Conservation (phyloP, 2,888 invertebrate species). For the Hyalella azteca region DNA sequence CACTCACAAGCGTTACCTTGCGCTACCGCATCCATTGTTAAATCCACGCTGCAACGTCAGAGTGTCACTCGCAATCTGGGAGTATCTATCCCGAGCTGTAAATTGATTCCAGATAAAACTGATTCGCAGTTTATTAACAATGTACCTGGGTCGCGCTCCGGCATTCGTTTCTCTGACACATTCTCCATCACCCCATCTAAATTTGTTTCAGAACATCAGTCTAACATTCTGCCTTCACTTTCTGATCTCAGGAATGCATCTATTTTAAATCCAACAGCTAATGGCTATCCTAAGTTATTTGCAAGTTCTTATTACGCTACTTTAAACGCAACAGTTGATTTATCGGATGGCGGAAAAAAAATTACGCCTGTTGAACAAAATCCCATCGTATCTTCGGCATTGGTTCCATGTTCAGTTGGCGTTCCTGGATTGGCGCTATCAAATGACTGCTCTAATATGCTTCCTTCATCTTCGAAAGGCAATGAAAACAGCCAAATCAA, state of each 20-base stretch:
- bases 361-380: no score
- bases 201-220: background rate
- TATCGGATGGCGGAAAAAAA: background rate
- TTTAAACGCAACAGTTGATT: background rate
- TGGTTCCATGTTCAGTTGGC: no score
- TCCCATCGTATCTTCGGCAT: no score
- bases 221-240: background rate
- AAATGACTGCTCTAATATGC: no score
- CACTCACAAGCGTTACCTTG: background rate
- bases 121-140: background rate
- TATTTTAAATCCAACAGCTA: background rate
- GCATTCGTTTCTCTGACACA: background rate
- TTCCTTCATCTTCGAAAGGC: no score
- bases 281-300: background rate
- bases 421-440: no score
- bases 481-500: background rate
- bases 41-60: constrained; percentile 8
- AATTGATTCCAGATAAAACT: background rate
- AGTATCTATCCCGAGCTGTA: background rate
- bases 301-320: background rate
- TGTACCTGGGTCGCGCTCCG: constrained; percentile 3
- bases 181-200: background rate
- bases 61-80: constrained; percentile 1
- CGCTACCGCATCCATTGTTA: background rate
- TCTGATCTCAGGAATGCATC: constrained; percentile 1